Evolutionary conservation across 2,888 invertebrate genomes (phyloP), one percentile per base, ranked within the genome.

Genomic region (Oligia latruncula): DNA sequence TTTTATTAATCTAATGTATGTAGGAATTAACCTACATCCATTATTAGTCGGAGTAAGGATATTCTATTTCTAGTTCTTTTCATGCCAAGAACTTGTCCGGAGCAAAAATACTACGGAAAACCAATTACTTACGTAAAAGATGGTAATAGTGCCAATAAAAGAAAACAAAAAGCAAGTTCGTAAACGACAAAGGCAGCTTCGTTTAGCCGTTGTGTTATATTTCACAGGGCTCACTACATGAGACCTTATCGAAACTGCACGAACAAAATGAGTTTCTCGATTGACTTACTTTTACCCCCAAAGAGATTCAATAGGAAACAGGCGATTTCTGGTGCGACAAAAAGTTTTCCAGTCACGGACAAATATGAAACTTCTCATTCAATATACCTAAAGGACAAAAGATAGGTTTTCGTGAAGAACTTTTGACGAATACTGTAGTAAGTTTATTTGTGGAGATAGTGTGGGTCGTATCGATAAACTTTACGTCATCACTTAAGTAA

Each of bases 361-460:
- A 91, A 90, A 92, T 91, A 90, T 87, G 85, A 83, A 91, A 91
- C 83, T 90, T 90, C 86, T 83, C 85, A 81, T 89, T 79, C 89
- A 87, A 91, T 91, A 90, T 89, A n/a, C 11, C 23, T 58, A 89
- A 86, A 90, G 81, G 90, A 88, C 89, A 89, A 88, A 84, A 89
- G 85, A 88, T 88, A 85, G 87, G 86, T 91, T 90, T 89, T 66
- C 74, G 70, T 71, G 70, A 60, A 74, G 49, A 78, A 78, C 72
- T 83, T 81, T 77, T 84, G 86, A 84, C 85, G 84, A 87, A 89
- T 83, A 90, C 88, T 89, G 87, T 85, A 85, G 80, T 78, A 80
- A 82, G 87, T 88, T 90, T 91, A 88, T 90, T 90, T 88, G 88
- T 78, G 83, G 81, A 86, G 80, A 86, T 85, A 83, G 86, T 86